A percentile compares a stretch with the other conserved stretches of the same genome.
Evolutionary conservation across 2,797 vertebrate genomes (phyloP).

Genomic region (Leptoclinus maculatus): DNA sequence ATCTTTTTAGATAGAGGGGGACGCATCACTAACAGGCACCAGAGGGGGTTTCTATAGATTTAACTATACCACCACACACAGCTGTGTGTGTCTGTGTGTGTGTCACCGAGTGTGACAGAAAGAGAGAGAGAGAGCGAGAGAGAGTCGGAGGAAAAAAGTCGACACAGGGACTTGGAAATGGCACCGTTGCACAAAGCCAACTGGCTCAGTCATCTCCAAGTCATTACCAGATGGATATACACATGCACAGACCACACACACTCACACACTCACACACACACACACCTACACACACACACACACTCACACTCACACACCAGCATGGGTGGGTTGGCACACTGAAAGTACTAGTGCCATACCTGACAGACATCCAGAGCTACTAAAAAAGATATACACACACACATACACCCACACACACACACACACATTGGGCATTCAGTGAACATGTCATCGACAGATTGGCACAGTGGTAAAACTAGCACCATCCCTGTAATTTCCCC

Average conservation of each 20-base stretch:
- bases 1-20: slow-evolving; percentile 19
- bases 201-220: slow-evolving; percentile 68
- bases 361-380: slow-evolving; percentile 49
- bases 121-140: slow-evolving; percentile 8
- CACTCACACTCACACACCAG: slow-evolving; percentile 17
- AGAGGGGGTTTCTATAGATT: slow-evolving; percentile 47
- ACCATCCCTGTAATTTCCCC: slow-evolving; percentile 46
- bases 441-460: slow-evolving; percentile 30
- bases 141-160: slow-evolving; percentile 38
- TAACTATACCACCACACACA: slow-evolving; percentile 30
- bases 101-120: slow-evolving; percentile 14
- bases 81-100: slow-evolving; percentile 41
- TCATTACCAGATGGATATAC: slow-evolving; percentile 76
- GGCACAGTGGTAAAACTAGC: slow-evolving; percentile 43
- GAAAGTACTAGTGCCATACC: slow-evolving; percentile 34
- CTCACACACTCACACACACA: slow-evolving; percentile 28
- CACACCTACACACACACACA: slow-evolving; percentile 27
- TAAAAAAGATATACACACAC: slow-evolving; percentile 23
- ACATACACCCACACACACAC: slow-evolving; percentile 5
- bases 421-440: slow-evolving; percentile 13
- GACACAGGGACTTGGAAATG: slow-evolving; percentile 70
- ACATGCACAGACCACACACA: slow-evolving; percentile 35
- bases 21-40: slow-evolving; percentile 31
- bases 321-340: slow-evolving; percentile 34
- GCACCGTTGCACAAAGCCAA: slow-evolving; percentile 62